These are phyloP conservation scores for Eueremaeus valkanovi DNA, from an alignment of 2,888 invertebrate species.

Conservation along the genomic window DNA sequence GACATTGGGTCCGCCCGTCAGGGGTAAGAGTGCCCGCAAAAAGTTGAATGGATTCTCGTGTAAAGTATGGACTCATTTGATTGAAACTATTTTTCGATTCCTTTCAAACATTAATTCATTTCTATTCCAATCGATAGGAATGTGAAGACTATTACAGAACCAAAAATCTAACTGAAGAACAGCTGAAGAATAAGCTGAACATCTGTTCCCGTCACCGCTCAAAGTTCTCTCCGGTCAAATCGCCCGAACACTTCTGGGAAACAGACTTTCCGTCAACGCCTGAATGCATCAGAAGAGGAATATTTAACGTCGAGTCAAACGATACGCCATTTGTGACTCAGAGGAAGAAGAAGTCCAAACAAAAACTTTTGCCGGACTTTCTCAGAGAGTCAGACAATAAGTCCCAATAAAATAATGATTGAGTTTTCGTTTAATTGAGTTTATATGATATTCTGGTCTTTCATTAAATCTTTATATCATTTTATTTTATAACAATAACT, in stretches of 20 bases:
- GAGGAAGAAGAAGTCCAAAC: too few species aligned
- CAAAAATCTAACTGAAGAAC: constrained; percentile 43
- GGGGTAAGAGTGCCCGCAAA: constrained; percentile 42
- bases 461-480: too few species aligned
- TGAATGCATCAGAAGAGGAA: constrained; percentile 45
- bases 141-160: constrained; percentile 40
- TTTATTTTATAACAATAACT: too few species aligned
- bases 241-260: constrained; percentile 48
- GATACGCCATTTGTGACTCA: neutral
- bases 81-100: neutral
- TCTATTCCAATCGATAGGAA: neutral
- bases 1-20: constrained; percentile 37
- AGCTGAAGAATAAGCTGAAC: constrained; percentile 43
- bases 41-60: constrained; percentile 45
- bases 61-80: constrained; percentile 40
- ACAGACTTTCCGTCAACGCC: constrained; percentile 46
- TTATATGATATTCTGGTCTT: too few species aligned
- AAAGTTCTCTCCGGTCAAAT: constrained; percentile 43
- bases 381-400: too few species aligned
- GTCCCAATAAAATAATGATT: too few species aligned
- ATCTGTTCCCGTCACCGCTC: constrained; percentile 46
- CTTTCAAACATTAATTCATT: neutral
- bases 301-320: neutral
- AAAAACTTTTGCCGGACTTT: too few species aligned
- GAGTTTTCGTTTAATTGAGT: too few species aligned